phyloP scores from a whole-genome alignment of 2,888 invertebrate genomes.

The Troides helena region DNA sequence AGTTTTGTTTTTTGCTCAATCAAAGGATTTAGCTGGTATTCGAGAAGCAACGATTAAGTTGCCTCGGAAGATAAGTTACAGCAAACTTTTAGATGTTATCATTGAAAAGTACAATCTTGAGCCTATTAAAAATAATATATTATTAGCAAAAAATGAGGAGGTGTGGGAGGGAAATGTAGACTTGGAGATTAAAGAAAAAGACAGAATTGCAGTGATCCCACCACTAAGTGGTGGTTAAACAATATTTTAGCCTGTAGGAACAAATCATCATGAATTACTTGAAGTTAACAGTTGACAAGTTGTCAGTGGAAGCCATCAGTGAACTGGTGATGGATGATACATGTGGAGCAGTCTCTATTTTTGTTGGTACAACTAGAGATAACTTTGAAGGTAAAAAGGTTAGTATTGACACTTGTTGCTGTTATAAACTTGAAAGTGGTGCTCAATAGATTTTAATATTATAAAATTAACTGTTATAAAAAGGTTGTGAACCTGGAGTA shows the following conservation, averaged over 20 bases:
- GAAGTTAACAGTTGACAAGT: slow-evolving; percentile 82
- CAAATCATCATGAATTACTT: slow-evolving; percentile 83
- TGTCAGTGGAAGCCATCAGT: slow-evolving; percentile 84
- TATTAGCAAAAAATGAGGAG: slow-evolving; percentile 91
- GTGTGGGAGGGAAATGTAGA: slow-evolving; percentile 81
- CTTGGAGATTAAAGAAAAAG: slow-evolving; percentile 82
- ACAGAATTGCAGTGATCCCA: slow-evolving; percentile 95
- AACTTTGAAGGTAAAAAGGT: slow-evolving; percentile 90
- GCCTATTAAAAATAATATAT: slow-evolving; percentile 84
- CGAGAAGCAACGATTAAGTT: slow-evolving; percentile 77
- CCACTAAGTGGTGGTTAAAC: slow-evolving; percentile 94
- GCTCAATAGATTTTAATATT: too few species aligned
- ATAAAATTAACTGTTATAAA: too few species aligned
- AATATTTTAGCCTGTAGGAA: neutral
- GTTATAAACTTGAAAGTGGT: too few species aligned
- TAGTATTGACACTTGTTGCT: slow-evolving; percentile 33
- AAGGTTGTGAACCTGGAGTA: slow-evolving; percentile 94
- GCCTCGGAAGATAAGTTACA: slow-evolving; percentile 74
- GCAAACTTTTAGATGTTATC: slow-evolving; percentile 82
- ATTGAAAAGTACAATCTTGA: slow-evolving; percentile 82
- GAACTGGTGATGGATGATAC: slow-evolving; percentile 83
- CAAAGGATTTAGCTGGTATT: slow-evolving; percentile 89
- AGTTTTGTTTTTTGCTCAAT: slow-evolving; percentile 93
- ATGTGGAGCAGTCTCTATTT: slow-evolving; percentile 94
- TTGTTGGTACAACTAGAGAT: slow-evolving; percentile 93